These are phyloP conservation scores for Martes flavigula DNA, from an alignment of 2,797 vertebrate genomes.

Conservation along the genomic window DNA sequence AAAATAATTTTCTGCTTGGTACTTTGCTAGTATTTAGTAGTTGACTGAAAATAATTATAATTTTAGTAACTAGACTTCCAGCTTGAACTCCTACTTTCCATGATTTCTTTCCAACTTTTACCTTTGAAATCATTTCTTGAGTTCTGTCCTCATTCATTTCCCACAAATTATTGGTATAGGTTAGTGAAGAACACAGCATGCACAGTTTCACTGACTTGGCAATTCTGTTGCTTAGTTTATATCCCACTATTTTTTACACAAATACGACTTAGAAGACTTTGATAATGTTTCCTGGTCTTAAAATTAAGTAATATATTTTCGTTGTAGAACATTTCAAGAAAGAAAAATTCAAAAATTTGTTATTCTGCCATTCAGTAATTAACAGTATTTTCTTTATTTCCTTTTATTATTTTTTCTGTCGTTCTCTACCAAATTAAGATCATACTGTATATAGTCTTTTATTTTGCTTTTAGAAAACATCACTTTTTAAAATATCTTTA, in stretches of 20 bases:
- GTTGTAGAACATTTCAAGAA: conserved; percentile 6
- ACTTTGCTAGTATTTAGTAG: not conserved
- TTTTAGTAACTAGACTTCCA: not conserved
- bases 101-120: not conserved
- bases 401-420: not conserved
- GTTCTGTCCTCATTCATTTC: not conserved
- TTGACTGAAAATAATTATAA: not conserved
- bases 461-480: conserved; percentile 30
- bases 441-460: not conserved
- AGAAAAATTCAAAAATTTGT: not conserved
- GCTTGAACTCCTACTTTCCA: not conserved
- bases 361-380: not conserved
- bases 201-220: not conserved
- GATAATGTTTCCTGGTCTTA: not conserved
- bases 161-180: not conserved
- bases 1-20: not conserved
- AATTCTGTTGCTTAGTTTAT: not conserved
- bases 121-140: not conserved
- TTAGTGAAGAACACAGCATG: not conserved
- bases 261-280: not conserved
- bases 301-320: not conserved
- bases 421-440: not conserved
- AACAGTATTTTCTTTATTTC: not conserved
- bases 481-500: not conserved
- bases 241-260: not conserved